A percentile compares a stretch with the other conserved stretches of the same genome.
phyloP scores from a whole-genome alignment of 1,140 invertebrate genomes.

The Papilio polytes region DNA sequence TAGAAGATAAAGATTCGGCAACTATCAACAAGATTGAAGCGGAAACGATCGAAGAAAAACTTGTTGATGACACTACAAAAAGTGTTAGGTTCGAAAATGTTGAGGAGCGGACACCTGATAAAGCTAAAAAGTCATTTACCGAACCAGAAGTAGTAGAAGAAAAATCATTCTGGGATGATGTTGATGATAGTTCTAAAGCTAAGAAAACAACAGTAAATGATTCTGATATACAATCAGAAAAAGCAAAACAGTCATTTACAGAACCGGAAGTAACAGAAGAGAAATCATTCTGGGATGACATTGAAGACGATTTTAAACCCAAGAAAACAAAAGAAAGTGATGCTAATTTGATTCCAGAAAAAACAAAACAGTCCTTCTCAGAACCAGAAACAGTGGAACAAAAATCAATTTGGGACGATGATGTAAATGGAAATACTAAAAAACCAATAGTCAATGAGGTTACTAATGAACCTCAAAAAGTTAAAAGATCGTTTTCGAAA shows the following conservation, averaged over 20 bases:
- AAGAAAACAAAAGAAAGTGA: slow-evolving; percentile 59
- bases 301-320: slow-evolving; percentile 50
- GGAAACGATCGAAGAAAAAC: slow-evolving; percentile 68
- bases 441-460: slow-evolving; percentile 47
- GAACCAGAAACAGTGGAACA: neutral
- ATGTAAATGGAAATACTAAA: slow-evolving; percentile 49
- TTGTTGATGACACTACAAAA: slow-evolving; percentile 49
- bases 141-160: slow-evolving; percentile 67
- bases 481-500: slow-evolving; percentile 50
- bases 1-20: slow-evolving; percentile 56
- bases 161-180: slow-evolving; percentile 76
- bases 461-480: slow-evolving; percentile 46
- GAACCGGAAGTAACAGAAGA: slow-evolving; percentile 69
- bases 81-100: slow-evolving; percentile 50
- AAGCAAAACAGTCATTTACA: slow-evolving; percentile 57
- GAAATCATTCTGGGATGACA: slow-evolving; percentile 66
- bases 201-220: slow-evolving; percentile 60
- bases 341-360: slow-evolving; percentile 45
- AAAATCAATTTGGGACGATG: slow-evolving; percentile 25
- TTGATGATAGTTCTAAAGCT: slow-evolving; percentile 51
- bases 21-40: slow-evolving; percentile 66
- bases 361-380: slow-evolving; percentile 1
- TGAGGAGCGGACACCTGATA: slow-evolving; percentile 44
- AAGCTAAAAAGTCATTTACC: slow-evolving; percentile 60
- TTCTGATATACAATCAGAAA: slow-evolving; percentile 45